Conservation (phyloP, 2,113 vertebrate genomes). For the Suncus etruscus region DNA sequence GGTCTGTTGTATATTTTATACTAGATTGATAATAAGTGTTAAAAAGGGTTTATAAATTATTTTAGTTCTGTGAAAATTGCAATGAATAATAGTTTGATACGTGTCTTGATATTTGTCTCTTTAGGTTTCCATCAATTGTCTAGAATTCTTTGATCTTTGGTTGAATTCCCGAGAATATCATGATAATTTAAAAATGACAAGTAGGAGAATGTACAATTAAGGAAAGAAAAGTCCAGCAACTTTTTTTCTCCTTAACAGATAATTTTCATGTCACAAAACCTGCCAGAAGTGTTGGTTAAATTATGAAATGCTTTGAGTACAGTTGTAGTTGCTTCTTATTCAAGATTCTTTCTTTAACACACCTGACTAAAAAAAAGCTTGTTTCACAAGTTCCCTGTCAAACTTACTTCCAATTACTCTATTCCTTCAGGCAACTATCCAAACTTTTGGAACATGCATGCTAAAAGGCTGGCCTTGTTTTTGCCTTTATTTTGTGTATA, state of each 20-base stretch:
- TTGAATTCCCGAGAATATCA: neutral
- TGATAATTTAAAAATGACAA: neutral
- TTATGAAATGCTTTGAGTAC: slow-evolving; percentile 42
- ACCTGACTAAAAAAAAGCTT: slow-evolving; percentile 35
- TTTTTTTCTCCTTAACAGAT: slow-evolving; percentile 16
- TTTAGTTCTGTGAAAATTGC: neutral
- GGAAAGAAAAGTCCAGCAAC: slow-evolving; percentile 37
- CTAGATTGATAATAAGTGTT: neutral
- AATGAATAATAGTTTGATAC: slow-evolving; percentile 4
- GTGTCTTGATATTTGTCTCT: neutral
- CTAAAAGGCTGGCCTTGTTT: neutral
- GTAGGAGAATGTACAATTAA: slow-evolving; percentile 22
- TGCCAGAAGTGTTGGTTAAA: slow-evolving; percentile 57
- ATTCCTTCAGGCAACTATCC: neutral
- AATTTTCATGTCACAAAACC: slow-evolving; percentile 31
- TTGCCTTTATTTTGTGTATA: neutral
- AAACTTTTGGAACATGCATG: slow-evolving; percentile 30
- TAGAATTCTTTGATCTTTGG: neutral
- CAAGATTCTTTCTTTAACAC: slow-evolving; percentile 50
- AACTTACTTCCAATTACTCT: slow-evolving; percentile 60
- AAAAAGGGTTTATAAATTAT: neutral
- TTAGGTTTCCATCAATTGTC: neutral
- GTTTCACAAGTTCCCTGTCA: slow-evolving; percentile 51
- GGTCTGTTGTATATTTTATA: neutral
- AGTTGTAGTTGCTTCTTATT: slow-evolving; percentile 29